Base-by-base conservation (phyloP, 2,888 invertebrate species). In the Copidosoma aretas region DNA sequence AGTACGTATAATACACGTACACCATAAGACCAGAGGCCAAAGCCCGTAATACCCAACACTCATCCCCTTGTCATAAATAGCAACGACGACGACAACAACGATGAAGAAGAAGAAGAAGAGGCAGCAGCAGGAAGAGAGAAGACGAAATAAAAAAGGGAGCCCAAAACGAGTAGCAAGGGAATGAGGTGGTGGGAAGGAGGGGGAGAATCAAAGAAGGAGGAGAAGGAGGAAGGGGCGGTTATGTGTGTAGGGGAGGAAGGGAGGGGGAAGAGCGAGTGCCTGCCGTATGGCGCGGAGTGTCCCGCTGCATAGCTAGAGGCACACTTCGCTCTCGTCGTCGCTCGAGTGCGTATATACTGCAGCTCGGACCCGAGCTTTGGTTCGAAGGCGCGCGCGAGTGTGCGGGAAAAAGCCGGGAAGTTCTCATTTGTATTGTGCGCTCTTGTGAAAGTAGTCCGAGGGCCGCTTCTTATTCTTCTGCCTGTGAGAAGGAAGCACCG, bases 231-330 rank as follows among this genome's bases (percentile, higher is more conserved):
- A n/a, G 57, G 25, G 39, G 19, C 17, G 57, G 39, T 32, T 57
- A 10, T 17, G n/a, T 39, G 43, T 52, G 19, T 10, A 19, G 1
- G 22, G 19, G 43, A 14, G 21, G 22, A 19, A 22, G 43, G 43
- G 1, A 0, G 8, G 43, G 22, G 22, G 8, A 43, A 41, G 22
- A 12, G 43, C 43, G 43, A 46, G 43, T 15, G 43, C 14, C 57
- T n/a, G 52, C 67, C 67, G 67, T 58, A 67, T 57, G 61, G 61
- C 66, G 56, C 15, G 17, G 54, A 15, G 56, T 17, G 66, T n/a
- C 41, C n/a, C 59, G 51, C 14, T 52, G 59, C 32, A 32, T 32
- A 8, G 32, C 32, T 32, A 8, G 32, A 22, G 39, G 41, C 58
- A 10, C 10, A 10, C 21, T 25, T 19, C 41, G 41, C 58, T 58